A percentile compares a stretch with the other conserved stretches of the same genome.
phyloP scores from a whole-genome alignment of 2,888 invertebrate genomes.

The Hartigia nigra region DNA sequence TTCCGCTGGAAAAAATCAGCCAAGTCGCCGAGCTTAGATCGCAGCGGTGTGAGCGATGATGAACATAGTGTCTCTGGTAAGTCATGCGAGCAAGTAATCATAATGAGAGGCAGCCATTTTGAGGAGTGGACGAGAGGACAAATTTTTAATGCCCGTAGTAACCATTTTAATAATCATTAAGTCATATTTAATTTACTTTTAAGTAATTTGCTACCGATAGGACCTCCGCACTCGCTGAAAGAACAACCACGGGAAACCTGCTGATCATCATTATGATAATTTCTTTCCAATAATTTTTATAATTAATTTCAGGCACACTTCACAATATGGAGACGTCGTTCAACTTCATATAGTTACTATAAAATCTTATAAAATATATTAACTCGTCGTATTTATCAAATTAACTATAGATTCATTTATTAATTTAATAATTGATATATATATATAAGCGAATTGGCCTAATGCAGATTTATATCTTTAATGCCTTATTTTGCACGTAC shows the following conservation, averaged over 20 bases:
- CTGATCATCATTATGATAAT: background rate
- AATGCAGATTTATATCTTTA: background rate
- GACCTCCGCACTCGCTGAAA: background rate
- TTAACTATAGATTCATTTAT: background rate
- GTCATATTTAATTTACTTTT: background rate
- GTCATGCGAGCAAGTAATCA: conserved; percentile 26
- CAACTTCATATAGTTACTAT: background rate
- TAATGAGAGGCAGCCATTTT: background rate
- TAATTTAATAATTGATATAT: background rate
- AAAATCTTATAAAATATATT: background rate
- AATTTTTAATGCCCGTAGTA: background rate
- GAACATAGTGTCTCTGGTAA: conserved; percentile 73
- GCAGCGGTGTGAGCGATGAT: conserved; percentile 82
- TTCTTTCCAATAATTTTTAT: background rate
- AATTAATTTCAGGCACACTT: background rate
- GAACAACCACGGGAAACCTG: background rate
- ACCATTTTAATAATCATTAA: background rate
- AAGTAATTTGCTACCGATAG: background rate
- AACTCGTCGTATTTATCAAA: background rate
- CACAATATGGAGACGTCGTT: background rate
- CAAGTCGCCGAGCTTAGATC: conserved; percentile 72
- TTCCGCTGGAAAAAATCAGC: conserved; percentile 89
- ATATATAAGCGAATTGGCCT: background rate
- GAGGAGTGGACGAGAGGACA: background rate
- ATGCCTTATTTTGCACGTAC: background rate